Evolutionary conservation across 64 coral and sea anemone species (phyloP), one percentile per base, ranked within the genome.

Genomic region (Acropora tenuis): DNA sequence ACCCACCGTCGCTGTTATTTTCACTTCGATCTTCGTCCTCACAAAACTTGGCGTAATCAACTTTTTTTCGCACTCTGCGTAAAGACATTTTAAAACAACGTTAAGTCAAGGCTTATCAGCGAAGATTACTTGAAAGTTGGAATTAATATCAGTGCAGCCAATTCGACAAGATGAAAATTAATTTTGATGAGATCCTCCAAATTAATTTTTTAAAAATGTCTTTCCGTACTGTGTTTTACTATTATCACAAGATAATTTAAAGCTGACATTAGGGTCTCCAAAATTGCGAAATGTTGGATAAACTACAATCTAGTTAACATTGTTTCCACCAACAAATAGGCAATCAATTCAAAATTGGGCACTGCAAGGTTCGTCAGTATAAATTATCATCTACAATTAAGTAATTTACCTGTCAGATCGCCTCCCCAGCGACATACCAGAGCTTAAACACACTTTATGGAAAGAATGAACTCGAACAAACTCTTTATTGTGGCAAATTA

Each of bases 401-500:
- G 1, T 74, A 78, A 52, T 81, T 55, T 94, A 94, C 92, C 92
- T 94, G 88, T 94, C 92, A 55, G 92, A 94, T 89, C 87, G 63
- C 40, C 92, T 94, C 89, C 87, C 92, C 72, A 89, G 76, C 85
- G 92, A 94, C 92, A 94, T 94, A 75, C 81, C 92, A 90, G 75
- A 57, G 83, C 49, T 83, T 43, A 67, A 67, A 80, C 80, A 89
- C 92, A 78, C 88, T 78, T 61, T 69, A 71, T 58, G 57, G 44
- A 67, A 71, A 52, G 68, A 79, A 84, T 41, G 45, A 16, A 73
- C 2, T 63, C 11, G 11, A 52, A 50, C 48, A 84, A 55, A 79
- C 6, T 41, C 55, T 89, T 40, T 71, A 89, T 71, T 94, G 49
- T 41, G 48, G 12, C 43, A 55, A 78, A 78, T 76, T 16, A 78